Percentiles rank a stretch among this genome's conserved stretches.
These are phyloP conservation scores for Sesamia nonagrioides DNA, from an alignment of 1,140 invertebrate genomes.

Conservation along the genomic window DNA sequence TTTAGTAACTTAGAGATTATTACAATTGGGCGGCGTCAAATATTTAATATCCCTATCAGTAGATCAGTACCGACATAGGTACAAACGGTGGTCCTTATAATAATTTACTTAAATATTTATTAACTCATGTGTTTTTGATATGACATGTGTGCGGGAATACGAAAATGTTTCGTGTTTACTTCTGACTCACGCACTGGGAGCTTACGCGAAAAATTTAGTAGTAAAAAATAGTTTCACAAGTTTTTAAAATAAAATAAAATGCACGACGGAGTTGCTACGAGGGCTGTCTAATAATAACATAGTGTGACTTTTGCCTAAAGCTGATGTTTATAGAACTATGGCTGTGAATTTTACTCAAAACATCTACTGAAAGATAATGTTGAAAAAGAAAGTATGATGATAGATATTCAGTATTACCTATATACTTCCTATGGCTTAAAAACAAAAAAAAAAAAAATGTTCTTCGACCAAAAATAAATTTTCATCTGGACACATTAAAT, in stretches of 20 bases:
- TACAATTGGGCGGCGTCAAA: not conserved
- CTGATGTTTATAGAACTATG: not conserved
- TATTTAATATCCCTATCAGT: constrained; percentile 20
- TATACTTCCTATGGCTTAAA: too few species aligned
- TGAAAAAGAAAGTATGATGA: not conserved
- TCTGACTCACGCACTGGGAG: constrained; percentile 29
- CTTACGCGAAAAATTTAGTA: constrained; percentile 16
- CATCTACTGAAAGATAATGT: not conserved
- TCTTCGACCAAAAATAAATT: too few species aligned
- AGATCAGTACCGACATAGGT: too few species aligned
- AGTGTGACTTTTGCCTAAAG: not conserved
- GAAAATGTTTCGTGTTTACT: constrained; percentile 44
- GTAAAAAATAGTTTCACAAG: constrained; percentile 21
- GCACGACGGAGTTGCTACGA: not conserved
- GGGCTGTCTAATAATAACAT: not conserved
- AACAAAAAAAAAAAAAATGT: not conserved
- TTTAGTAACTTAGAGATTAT: not conserved
- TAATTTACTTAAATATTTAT: constrained; percentile 32
- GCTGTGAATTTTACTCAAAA: not conserved
- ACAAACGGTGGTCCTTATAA: constrained; percentile 21
- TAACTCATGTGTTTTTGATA: constrained; percentile 28
- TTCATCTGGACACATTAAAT: too few species aligned
- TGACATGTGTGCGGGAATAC: constrained; percentile 4
- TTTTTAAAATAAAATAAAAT: constrained; percentile 24
- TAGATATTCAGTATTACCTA: too few species aligned